These are phyloP conservation scores for Cassiopea xamachana DNA, from an alignment of 30 jellyfish, hydroid and myxozoan genomes.

Conservation along the genomic window DNA sequence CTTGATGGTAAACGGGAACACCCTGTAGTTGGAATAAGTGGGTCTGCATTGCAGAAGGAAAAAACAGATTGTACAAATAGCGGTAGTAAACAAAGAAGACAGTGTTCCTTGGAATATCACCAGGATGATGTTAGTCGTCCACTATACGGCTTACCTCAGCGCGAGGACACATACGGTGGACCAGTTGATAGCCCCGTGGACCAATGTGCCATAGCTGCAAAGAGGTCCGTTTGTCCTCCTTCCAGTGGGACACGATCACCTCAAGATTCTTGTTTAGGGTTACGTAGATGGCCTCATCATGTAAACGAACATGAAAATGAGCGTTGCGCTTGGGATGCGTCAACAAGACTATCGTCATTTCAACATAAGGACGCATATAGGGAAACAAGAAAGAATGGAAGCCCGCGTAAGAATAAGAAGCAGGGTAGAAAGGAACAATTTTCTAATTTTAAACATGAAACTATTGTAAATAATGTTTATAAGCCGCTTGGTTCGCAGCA, in stretches of 20 bases:
- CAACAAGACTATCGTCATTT: slow-evolving; percentile 28
- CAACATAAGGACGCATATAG: slow-evolving; percentile 50
- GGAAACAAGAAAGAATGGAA: slow-evolving; percentile 27
- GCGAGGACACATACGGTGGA: slow-evolving; percentile 57
- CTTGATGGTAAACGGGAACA: background rate
- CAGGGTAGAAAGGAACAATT: slow-evolving; percentile 6
- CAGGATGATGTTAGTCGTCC: slow-evolving; percentile 16
- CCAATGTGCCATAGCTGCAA: background rate
- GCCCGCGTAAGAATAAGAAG: slow-evolving; percentile 17
- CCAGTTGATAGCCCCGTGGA: slow-evolving; percentile 6
- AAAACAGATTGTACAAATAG: background rate
- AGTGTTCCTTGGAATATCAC: background rate
- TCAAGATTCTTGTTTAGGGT: background rate
- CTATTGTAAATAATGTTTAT: background rate
- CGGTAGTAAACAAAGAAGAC: background rate
- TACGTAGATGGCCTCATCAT: slow-evolving; percentile 7
- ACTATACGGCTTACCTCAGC: slow-evolving; percentile 48
- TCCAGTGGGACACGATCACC: slow-evolving; percentile 60
- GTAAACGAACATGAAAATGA: background rate
- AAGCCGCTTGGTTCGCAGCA: slow-evolving; percentile 13
- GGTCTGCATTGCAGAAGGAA: background rate
- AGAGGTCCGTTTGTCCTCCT: slow-evolving; percentile 13
- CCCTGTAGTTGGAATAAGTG: background rate
- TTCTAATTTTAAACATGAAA: background rate
- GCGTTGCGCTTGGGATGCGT: background rate